Evolutionary conservation across 2,113 vertebrate genomes (phyloP).

Genomic region (Genyomyrus donnyi): DNA sequence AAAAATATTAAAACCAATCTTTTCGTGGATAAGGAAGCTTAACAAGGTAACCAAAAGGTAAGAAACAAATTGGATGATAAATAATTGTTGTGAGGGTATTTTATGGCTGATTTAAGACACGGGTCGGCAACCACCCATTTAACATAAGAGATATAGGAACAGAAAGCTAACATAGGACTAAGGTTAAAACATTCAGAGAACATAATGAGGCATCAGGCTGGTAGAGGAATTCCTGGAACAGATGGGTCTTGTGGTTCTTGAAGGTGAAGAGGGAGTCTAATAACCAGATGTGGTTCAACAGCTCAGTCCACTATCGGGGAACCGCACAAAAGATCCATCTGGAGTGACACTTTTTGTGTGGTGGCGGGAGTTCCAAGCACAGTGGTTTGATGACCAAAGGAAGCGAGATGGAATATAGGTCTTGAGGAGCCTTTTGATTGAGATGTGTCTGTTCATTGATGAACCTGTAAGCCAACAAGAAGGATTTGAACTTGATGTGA

Average conservation of each 20-base stretch:
- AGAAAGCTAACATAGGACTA: too few relatives aligned
- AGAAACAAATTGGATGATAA: too few relatives aligned
- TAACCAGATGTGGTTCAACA: not conserved
- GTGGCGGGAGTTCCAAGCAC: not conserved
- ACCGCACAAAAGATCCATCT: not conserved
- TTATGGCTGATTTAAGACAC: too few relatives aligned
- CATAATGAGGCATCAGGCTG: not conserved
- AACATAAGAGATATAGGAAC: too few relatives aligned
- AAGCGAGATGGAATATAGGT: not conserved
- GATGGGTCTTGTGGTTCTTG: not conserved
- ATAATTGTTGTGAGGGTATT: too few relatives aligned
- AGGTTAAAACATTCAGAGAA: not conserved
- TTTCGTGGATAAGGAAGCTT: too few relatives aligned
- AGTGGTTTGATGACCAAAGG: not conserved
- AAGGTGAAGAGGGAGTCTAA: not conserved
- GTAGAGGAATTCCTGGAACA: not conserved
- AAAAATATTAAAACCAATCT: too few relatives aligned
- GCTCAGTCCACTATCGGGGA: not conserved
- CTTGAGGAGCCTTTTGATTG: not conserved
- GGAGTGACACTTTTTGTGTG: not conserved
- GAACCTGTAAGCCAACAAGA: not conserved
- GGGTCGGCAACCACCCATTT: too few relatives aligned
- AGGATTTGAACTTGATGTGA: not conserved
- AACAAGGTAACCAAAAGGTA: too few relatives aligned
- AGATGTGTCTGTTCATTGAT: not conserved